These are phyloP conservation scores for Threskiornis aethiopicus DNA, from an alignment of 2,797 vertebrate species.

Conservation along the genomic window DNA sequence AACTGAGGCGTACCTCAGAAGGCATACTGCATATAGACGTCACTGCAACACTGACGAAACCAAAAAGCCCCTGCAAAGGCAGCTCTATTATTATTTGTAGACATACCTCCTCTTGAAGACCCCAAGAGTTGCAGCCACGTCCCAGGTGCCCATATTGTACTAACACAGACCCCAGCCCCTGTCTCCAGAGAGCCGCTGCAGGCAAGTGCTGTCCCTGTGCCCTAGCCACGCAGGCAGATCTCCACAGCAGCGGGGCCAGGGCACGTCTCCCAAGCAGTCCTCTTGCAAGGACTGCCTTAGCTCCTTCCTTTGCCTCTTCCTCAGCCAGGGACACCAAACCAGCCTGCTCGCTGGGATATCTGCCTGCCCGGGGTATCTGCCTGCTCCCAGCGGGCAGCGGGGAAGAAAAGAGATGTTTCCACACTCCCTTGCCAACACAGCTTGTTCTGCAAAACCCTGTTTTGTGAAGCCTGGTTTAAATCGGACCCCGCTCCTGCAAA, in stretches of 20 bases:
- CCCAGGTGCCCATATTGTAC: background rate
- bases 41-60: background rate
- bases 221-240: background rate
- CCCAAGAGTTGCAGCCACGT: background rate
- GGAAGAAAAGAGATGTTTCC: background rate
- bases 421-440: background rate
- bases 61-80: background rate
- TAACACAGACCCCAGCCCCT: background rate
- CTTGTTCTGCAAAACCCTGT: background rate
- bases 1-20: background rate
- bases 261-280: no score
- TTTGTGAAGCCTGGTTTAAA: background rate
- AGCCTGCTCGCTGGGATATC: background rate
- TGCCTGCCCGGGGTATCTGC: background rate
- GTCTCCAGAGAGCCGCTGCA: fast-evolving
- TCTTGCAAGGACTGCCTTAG: background rate
- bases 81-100: background rate
- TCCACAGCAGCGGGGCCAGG: background rate
- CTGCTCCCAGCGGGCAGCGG: background rate
- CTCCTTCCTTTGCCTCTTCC: background rate
- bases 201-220: background rate
- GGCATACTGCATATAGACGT: fast-evolving
- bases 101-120: background rate
- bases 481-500: background rate
- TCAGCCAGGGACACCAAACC: background rate